Evolutionary conservation across 2,888 invertebrate species (phyloP), one percentile per base, ranked within the genome.

Genomic region (Eupithecia dodoneata): DNA sequence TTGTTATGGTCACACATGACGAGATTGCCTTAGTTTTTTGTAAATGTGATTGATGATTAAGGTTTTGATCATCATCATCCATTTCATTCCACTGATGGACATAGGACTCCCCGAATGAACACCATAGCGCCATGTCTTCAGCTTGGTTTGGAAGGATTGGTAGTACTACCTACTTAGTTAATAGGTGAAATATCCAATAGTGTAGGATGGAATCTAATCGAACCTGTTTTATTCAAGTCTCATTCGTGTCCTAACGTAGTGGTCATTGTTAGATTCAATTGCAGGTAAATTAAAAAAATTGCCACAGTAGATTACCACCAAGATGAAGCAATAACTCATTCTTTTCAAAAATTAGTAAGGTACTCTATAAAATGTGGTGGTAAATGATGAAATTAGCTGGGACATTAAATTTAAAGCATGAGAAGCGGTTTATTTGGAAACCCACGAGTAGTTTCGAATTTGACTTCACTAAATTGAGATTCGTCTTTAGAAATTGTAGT

Each of bases 281-380:
- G 44, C 44, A n/a, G n/a, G 55, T n/a, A 66, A 76, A 18, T 30
- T 30, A 30, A 30, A 30, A 30, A 30, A 30, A 30, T 75, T 74
- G 71, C 52, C 76, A 70, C 47, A 75, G 45, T 63, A 59, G 12
- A 74, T 77, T 77, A 72, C 74, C 67, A 30, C 63, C 45, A 55
- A 49, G 71, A 81, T 81, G 79, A 76, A 79, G 80, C 75, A 80
- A 81, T 82, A 76, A 75, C 45, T 65, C 66, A 73, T 78, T 77
- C 71, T 74, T 79, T 70, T 71, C 70, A 73, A 75, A 79, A 75
- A 78, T 79, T 73, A 30, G 30, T 0, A 30, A 30, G 30, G 30
- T 30, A 76, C 76, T 77, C 72, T 71, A 74, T 74, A 69, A 73
- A 73, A 63, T 76, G 72, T 70, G 18, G 65, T 74, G 55, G 66